Base-by-base conservation (phyloP, 2,113 vertebrate genomes). In the Misgurnus anguillicaudatus region DNA sequence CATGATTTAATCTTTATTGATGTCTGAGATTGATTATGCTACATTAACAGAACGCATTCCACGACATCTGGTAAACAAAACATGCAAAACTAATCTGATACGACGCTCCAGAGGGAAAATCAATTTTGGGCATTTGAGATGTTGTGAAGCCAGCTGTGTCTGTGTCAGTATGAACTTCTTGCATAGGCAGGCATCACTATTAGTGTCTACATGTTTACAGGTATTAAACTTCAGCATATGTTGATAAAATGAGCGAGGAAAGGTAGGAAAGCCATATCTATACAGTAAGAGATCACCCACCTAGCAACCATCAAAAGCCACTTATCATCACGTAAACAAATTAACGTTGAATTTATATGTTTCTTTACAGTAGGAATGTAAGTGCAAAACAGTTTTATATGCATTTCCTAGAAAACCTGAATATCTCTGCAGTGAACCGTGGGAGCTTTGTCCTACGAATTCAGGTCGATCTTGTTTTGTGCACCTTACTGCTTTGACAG, bases 11-110 rank as follows among this genome's bases (percentile, higher is more conserved):
- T 83, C 83, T 53, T 17, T 62, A 71, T 39, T 38, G 80, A 86
- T 81, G 87, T 84, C 83, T 87, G 80, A 31, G 13, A 51, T 53
- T 82, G 80, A 85, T 82, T 73, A 78, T 53, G n/a, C 31, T 68
- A 55, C 51, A 68, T 53, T 67, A 24, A 77, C 41, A 57, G 67
- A 73, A 48, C 42, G 13, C 69, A 81, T 81, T 75, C 70, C 69
- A 66, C 16, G 61, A 64, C 66, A 62, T 51, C 58, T 41, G 48
- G 70, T 73, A 45, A 14, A 62, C 55, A 69, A 58, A 48, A 57
- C 47, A 55, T 58, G 72, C 72, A 53, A 57, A 10, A 39, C 78
- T 80, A 58, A 77, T 45, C 31, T 58, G 13, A 14, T 61, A 60
- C 67, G 45, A 62, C 36, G 72, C 60, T 71, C 51, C 68, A 38